Evolutionary conservation across 2,888 invertebrate species (phyloP).

Genomic region (Drosophila birchii): DNA sequence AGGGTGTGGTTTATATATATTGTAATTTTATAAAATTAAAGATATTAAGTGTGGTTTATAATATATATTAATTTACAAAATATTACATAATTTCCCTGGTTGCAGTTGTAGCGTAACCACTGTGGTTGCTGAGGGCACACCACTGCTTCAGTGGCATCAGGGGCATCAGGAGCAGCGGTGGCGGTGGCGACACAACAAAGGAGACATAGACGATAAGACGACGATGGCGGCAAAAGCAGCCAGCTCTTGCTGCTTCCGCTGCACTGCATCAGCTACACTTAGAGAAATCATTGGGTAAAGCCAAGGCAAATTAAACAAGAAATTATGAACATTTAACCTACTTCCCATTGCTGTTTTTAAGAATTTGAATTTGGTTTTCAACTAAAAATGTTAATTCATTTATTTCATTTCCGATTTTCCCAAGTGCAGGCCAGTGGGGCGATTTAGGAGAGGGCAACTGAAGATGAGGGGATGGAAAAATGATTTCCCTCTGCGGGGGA

Average conservation of each 20-base stretch:
- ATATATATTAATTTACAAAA: background rate
- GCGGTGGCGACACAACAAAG: constrained; percentile 60
- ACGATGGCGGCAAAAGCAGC: constrained; percentile 39
- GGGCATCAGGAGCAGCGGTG: constrained; percentile 24
- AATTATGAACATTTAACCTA: background rate
- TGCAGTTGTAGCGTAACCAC: background rate
- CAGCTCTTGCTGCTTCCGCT: constrained; percentile 53
- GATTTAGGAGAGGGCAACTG: constrained; percentile 1
- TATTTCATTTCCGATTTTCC: too few species aligned
- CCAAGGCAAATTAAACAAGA: background rate
- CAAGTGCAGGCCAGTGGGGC: background rate
- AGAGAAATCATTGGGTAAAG: background rate
- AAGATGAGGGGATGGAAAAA: constrained; percentile 29
- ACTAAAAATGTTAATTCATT: too few species aligned
- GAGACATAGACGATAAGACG: constrained; percentile 68
- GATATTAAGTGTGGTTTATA: background rate
- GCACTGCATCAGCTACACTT: constrained; percentile 47
- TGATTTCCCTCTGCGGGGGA: constrained; percentile 19
- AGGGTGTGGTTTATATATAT: background rate
- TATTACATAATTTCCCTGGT: background rate
- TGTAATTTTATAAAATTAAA: background rate
- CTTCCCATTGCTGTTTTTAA: too few species aligned
- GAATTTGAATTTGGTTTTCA: too few species aligned
- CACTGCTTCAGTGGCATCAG: constrained; percentile 43
- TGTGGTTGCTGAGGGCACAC: constrained; percentile 21